A percentile compares a stretch with the other conserved stretches of the same genome.
These are phyloP conservation scores for Eupeodes latifasciatus DNA, from an alignment of 2,888 invertebrate genomes.

Conservation along the genomic window DNA sequence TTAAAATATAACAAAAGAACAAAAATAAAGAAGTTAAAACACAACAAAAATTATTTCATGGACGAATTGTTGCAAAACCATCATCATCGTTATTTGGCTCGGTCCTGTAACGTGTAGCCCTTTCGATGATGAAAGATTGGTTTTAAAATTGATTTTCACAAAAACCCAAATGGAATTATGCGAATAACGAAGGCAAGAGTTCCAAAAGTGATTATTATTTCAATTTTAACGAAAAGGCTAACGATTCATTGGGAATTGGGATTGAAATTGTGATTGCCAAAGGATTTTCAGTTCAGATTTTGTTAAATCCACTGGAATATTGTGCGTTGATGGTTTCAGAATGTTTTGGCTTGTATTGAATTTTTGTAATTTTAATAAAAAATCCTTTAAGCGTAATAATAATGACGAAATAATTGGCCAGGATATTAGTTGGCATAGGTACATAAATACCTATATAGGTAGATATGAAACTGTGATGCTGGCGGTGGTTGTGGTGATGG, in stretches of 20 bases:
- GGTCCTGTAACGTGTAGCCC: neutral
- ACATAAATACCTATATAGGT: too few relatives aligned
- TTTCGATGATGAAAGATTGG: conserved; percentile 6
- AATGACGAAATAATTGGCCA: conserved; percentile 52
- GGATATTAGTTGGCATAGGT: conserved; percentile 28
- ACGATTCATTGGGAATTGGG: neutral
- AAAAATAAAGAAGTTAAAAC: neutral
- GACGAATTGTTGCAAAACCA: conserved; percentile 17
- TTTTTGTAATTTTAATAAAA: conserved; percentile 33
- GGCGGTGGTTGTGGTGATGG: neutral
- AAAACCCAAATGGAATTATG: conserved; percentile 40
- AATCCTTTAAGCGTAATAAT: conserved; percentile 36
- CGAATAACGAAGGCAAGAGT: conserved; percentile 15
- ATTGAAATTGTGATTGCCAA: neutral
- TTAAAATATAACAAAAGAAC: neutral
- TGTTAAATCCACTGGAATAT: conserved; percentile 31
- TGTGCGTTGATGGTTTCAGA: neutral
- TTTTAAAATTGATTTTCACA: conserved; percentile 31
- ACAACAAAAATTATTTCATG: neutral
- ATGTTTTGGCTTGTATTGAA: neutral
- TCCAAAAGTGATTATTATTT: conserved; percentile 60
- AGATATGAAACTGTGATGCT: neutral
- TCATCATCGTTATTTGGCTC: neutral
- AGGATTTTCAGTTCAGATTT: conserved; percentile 22
- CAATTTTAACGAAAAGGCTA: conserved; percentile 23